Conservation (phyloP, 2,113 vertebrate species). For the Epinephelus lanceolatus region DNA sequence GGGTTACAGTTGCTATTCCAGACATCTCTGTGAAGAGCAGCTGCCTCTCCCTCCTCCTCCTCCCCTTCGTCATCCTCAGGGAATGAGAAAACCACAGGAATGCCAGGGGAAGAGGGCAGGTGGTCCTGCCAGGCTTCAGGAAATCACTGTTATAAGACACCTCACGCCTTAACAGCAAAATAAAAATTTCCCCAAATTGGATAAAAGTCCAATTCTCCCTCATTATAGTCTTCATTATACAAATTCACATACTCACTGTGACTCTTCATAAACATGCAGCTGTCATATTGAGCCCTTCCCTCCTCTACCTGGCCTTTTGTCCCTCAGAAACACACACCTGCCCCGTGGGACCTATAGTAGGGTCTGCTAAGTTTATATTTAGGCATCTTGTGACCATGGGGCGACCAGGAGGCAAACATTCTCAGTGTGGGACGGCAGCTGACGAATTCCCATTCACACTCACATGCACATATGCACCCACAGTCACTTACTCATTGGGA, state of each 20-base stretch:
- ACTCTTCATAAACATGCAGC: constrained; percentile 17
- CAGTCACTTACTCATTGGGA: constrained; percentile 48
- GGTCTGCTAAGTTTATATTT: constrained; percentile 69
- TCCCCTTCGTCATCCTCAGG: constrained; percentile 53
- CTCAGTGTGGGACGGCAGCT: constrained; percentile 64
- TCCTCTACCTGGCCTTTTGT: constrained; percentile 34
- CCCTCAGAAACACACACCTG: constrained; percentile 28
- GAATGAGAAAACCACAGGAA: constrained; percentile 73
- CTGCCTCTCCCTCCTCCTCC: constrained; percentile 59
- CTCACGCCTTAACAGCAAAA: constrained; percentile 14
- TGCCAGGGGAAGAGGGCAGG: constrained; percentile 65
- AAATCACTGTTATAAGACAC: constrained; percentile 63
- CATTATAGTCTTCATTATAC: constrained; percentile 10
- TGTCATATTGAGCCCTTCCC: not conserved
- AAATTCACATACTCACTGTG: constrained; percentile 3
- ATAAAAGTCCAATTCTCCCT: constrained; percentile 9
- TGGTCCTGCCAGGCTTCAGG: constrained; percentile 56
- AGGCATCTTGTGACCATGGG: constrained; percentile 64
- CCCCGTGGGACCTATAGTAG: constrained; percentile 42
- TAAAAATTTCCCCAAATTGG: constrained; percentile 13
- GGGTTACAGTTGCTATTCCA: constrained; percentile 75
- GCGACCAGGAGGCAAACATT: constrained; percentile 58
- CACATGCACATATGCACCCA: constrained; percentile 33
- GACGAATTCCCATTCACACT: constrained; percentile 70
- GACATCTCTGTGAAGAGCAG: constrained; percentile 79